Conservation (phyloP, 2,888 invertebrate genomes). For the Pristionchus entomophagus region DNA sequence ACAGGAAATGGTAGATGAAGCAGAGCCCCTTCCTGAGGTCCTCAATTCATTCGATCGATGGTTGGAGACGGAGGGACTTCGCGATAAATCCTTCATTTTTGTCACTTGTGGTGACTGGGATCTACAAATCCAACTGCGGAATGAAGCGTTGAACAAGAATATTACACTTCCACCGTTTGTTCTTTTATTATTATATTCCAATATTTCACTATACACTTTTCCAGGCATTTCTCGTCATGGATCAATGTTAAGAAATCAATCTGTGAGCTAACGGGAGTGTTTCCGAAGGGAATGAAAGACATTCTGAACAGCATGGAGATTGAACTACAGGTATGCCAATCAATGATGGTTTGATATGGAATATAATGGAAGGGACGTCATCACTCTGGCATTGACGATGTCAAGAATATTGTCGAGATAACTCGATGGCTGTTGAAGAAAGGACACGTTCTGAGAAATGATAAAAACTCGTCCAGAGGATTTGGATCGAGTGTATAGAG, state of each 20-base stretch:
- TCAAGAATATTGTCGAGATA: constrained; percentile 77
- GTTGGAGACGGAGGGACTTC: not conserved
- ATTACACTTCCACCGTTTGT: not conserved
- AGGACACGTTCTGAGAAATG: constrained; percentile 48
- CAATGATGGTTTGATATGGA: not conserved
- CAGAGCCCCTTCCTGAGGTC: not conserved
- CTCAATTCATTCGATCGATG: constrained; percentile 22
- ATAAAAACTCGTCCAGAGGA: not conserved
- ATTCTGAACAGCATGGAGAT: constrained; percentile 47
- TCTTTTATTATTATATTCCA: not conserved
- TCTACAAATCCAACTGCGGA: not conserved
- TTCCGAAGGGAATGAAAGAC: constrained; percentile 77
- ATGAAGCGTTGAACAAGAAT: not conserved
- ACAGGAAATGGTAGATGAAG: not conserved
- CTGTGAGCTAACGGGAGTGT: constrained; percentile 75
- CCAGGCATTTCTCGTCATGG: constrained; percentile 79
- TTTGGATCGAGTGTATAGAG: not conserved
- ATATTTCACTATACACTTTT: not conserved
- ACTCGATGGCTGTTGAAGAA: constrained; percentile 51
- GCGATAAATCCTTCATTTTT: not conserved
- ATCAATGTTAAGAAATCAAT: constrained; percentile 80
- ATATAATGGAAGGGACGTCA: constrained; percentile 76
- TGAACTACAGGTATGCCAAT: not conserved
- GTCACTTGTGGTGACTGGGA: constrained; percentile 38
- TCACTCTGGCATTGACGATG: constrained; percentile 80